These are phyloP conservation scores for Chondrosia reniformis DNA, from an alignment of 37 sponge, comb jelly and placozoan genomes.

Conservation along the genomic window DNA sequence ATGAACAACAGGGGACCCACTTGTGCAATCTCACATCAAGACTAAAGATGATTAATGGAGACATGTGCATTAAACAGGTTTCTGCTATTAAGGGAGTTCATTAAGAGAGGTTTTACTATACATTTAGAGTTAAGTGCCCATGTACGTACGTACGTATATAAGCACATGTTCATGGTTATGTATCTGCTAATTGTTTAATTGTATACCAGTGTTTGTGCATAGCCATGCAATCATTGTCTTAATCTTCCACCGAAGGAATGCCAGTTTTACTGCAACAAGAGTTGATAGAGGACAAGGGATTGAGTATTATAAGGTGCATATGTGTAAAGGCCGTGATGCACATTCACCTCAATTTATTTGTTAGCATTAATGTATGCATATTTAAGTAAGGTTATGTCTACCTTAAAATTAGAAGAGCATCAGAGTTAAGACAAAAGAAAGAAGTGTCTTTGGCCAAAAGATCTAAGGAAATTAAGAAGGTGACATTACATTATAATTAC, in stretches of 20 bases:
- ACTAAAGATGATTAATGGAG: too few relatives aligned
- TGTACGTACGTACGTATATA: too few relatives aligned
- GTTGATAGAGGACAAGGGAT: slow-evolving; percentile 23
- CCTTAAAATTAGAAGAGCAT: neutral
- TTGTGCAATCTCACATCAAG: too few relatives aligned
- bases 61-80: too few relatives aligned
- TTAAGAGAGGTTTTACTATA: too few relatives aligned
- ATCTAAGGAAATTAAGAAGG: slow-evolving; percentile 61
- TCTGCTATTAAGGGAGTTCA: too few relatives aligned
- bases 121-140: too few relatives aligned
- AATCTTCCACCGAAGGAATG: slow-evolving; percentile 52
- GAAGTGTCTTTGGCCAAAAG: slow-evolving; percentile 20
- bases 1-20: too few relatives aligned
- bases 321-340: neutral
- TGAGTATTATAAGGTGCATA: slow-evolving; percentile 41
- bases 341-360: neutral
- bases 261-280: slow-evolving; percentile 37
- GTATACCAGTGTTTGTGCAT: too few relatives aligned
- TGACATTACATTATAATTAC: neutral
- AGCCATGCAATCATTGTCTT: too few relatives aligned
- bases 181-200: too few relatives aligned
- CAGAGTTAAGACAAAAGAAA: neutral
- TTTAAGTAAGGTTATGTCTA: neutral
- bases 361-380: neutral
- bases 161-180: too few relatives aligned